phyloP scores from a whole-genome alignment of 1,140 invertebrate species.

The Vollenhovia emeryi region DNA sequence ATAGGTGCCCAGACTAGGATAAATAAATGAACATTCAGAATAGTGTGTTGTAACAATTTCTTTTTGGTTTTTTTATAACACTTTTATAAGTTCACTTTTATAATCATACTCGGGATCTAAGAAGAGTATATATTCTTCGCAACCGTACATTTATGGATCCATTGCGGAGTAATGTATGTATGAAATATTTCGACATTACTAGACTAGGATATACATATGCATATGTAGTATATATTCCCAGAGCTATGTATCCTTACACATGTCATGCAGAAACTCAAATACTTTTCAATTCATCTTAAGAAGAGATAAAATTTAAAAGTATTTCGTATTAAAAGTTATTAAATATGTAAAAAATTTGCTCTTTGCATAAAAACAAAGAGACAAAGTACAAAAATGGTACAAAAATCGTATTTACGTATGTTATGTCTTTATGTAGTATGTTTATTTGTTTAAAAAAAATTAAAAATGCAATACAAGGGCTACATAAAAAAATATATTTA shows the following conservation, averaged over 20 bases:
- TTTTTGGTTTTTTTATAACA: constrained; percentile 40
- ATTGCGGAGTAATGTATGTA: background rate
- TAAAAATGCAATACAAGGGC: background rate
- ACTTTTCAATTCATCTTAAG: constrained; percentile 11
- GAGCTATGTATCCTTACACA: background rate
- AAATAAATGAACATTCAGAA: constrained; percentile 38
- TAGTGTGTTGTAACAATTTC: constrained; percentile 46
- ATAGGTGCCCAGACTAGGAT: constrained; percentile 12
- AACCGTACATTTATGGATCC: background rate
- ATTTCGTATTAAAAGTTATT: constrained; percentile 31
- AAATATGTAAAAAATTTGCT: constrained; percentile 38
- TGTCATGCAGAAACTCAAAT: constrained; percentile 18
- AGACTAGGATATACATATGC: constrained; percentile 30
- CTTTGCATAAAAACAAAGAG: constrained; percentile 50
- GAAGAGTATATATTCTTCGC: background rate
- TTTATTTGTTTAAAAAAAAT: constrained; percentile 5
- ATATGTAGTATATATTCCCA: constrained; percentile 15
- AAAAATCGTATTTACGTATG: constrained; percentile 1
- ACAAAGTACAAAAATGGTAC: constrained; percentile 35
- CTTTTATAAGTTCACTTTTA: constrained; percentile 46
- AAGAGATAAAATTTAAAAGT: constrained; percentile 17
- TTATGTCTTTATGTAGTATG: background rate
- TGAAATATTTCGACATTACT: constrained; percentile 15
- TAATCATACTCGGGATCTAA: background rate
- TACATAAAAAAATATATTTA: background rate